Conservation (phyloP, 2,797 vertebrate species). For the Scyliorhinus canicula region DNA sequence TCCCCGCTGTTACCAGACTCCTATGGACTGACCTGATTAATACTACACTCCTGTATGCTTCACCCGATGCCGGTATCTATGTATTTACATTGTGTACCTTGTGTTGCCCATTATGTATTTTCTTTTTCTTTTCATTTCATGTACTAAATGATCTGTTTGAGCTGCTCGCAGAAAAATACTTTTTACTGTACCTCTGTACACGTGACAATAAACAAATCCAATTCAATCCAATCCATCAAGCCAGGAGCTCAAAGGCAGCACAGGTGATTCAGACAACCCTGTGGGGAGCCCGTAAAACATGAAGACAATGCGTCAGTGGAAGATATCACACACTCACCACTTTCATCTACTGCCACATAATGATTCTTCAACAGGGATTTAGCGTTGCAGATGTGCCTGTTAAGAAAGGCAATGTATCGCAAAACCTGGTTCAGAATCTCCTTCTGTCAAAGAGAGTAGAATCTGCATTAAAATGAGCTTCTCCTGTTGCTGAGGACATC, state of each 20-base stretch:
- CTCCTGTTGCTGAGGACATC: background rate
- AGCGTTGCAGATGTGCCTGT: conserved; percentile 44
- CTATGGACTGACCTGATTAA: no score
- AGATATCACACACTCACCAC: background rate
- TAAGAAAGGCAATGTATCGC: conserved; percentile 52
- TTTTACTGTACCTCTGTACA: no score
- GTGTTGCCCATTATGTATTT: no score
- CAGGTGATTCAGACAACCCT: background rate
- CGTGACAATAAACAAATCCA: no score
- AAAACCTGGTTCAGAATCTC: conserved; percentile 51
- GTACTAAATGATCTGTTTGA: no score
- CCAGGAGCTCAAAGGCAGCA: background rate
- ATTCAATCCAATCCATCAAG: no score
- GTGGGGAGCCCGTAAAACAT: background rate
- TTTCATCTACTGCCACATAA: background rate
- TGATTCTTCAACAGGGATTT: conserved; percentile 43
- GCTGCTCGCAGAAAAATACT: no score
- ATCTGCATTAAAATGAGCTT: background rate
- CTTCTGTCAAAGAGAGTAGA: conserved; percentile 46
- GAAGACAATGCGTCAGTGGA: background rate
- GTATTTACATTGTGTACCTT: no score
- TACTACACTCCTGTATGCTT: no score
- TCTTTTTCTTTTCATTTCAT: no score
- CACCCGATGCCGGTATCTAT: no score
- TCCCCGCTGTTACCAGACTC: no score